Evolutionary conservation across 2,113 vertebrate species (phyloP), one percentile per base, ranked within the genome.

Genomic region (Murina feae): DNA sequence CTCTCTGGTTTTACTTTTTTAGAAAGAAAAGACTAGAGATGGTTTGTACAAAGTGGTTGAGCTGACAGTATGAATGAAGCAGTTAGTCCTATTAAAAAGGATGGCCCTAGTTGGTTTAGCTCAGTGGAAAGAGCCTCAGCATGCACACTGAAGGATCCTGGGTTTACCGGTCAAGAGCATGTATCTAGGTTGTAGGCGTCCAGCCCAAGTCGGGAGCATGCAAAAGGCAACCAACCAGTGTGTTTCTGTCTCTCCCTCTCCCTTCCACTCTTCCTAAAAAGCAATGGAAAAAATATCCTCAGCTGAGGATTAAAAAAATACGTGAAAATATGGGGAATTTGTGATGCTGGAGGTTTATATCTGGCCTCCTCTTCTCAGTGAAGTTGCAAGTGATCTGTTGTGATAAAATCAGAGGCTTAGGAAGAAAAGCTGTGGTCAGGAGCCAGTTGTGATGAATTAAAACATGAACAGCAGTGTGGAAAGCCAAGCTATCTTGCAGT

Each of bases 1-100:
- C 75, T 66, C 81, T 58, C 60, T 79, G 44, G 72, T 84, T 91
- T 72, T 88, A 58, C 68, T 82, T 87, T 87, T 95, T 91, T 91
- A 91, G 68, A 80, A 78, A 79, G 35, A 35, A 55, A 44, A 84
- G 28, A 84, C 13, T 47, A 17, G 42, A 53, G 39, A 94, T 80
- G 44, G 39, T 74, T 80, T 80, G 53, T 55, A 78, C 69, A 58
- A 28, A 78, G 35, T 91, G 51, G 4, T 39, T 83, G 49, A 80
- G 55, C 84, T 78, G 60, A 92, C 30, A 69, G 30, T 84, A 39
- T 55, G 30, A 39, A 66, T 80, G 37, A 66, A 80, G 49, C n/a
- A 65, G 23, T 94, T 72, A 65, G 63, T 83, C 23, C 39, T 69
- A 11, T 68, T 60, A 83, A 92, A 76, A 76, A 95, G 35, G 51